A percentile compares a stretch with the other conserved stretches of the same genome.
Evolutionary conservation across 2,113 vertebrate species (phyloP).

Genomic region (Nicator chloris): DNA sequence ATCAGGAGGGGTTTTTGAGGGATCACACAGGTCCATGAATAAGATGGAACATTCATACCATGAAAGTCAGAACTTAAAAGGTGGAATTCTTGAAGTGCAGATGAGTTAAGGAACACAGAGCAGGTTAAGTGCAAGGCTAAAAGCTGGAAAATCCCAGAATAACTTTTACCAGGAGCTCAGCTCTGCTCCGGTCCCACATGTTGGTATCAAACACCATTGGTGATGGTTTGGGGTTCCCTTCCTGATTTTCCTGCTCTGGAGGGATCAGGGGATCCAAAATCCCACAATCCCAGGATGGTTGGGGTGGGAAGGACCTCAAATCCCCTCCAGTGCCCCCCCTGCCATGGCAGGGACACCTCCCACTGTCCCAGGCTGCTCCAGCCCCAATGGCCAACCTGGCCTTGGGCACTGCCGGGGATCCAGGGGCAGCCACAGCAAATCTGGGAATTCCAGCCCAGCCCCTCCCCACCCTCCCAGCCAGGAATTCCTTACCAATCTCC

Average conservation of each 20-base stretch:
- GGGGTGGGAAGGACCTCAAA: rapidly evolving
- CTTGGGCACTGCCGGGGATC: not conserved
- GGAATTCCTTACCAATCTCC: not conserved
- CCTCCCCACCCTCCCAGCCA: no score
- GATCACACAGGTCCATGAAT: not conserved
- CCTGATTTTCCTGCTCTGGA: not conserved
- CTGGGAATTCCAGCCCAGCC: not conserved
- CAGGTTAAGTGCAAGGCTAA: no score
- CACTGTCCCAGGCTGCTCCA: not conserved
- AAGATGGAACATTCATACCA: rapidly evolving
- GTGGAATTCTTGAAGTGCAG: rapidly evolving
- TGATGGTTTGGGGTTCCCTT: not conserved
- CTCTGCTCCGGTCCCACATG: no score
- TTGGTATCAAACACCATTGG: rapidly evolving
- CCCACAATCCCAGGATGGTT: not conserved
- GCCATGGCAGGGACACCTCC: not conserved
- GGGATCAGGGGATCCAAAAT: not conserved
- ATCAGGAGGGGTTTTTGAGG: not conserved
- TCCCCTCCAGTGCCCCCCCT: rapidly evolving
- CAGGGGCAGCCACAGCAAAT: not conserved
- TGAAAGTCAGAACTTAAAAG: not conserved
- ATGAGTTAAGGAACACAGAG: not conserved
- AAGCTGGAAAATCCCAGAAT: not conserved
- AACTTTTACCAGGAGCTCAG: not conserved
- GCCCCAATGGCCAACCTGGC: not conserved